Conservation (phyloP, 64 coral and sea anemone genomes). For the Platygyra sinensis region DNA sequence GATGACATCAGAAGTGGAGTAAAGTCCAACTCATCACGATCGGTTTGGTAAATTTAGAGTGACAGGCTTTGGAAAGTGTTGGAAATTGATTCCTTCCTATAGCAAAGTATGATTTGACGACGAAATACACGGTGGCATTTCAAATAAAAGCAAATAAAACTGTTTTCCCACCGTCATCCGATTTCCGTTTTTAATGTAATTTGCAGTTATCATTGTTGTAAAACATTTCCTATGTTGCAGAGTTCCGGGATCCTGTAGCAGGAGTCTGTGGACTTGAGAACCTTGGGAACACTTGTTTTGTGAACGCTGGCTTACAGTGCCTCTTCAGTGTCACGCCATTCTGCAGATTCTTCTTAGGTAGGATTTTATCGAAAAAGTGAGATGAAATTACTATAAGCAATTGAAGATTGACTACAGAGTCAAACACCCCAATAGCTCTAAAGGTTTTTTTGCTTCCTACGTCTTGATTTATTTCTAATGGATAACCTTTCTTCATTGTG, state of each 20-base stretch:
- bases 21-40: no score
- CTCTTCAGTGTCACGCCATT: constrained; percentile 77
- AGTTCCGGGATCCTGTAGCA: constrained; percentile 39
- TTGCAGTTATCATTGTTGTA: background rate
- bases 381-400: no score
- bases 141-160: no score
- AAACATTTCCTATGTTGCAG: background rate
- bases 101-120: no score
- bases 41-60: background rate
- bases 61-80: no score
- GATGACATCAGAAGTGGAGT: no score
- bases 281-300: constrained; percentile 84
- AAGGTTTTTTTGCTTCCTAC: background rate
- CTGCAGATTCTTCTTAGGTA: constrained; percentile 83
- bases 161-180: no score
- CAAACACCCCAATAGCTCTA: no score
- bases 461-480: background rate
- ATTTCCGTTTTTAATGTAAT: no score
- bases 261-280: constrained; percentile 85
- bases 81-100: no score
- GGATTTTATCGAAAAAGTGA: background rate
- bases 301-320: constrained; percentile 82
- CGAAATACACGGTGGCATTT: no score
- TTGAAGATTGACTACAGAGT: no score
- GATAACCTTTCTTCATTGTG: background rate